A percentile compares a stretch with the other conserved stretches of the same genome.
phyloP scores from a whole-genome alignment of 2,797 vertebrate genomes.

The Falco berigora region DNA sequence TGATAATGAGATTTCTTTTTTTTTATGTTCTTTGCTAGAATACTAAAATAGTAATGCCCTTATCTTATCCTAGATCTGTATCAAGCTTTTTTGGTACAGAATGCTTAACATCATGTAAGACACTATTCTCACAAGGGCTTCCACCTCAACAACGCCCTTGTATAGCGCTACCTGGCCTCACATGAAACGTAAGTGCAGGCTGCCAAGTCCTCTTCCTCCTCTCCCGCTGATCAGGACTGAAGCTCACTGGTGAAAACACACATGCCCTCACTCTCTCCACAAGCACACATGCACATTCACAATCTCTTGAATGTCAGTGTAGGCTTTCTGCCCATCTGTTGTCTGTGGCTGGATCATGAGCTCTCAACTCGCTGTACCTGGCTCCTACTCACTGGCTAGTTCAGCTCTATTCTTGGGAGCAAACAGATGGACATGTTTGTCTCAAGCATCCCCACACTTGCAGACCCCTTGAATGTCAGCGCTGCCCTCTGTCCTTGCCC shows the following conservation, averaged over 20 bases:
- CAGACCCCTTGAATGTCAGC: not conserved
- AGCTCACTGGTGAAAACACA: not conserved
- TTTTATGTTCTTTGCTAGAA: not conserved
- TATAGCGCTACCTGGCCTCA: not conserved
- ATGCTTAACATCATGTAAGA: not conserved
- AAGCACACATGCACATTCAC: rapidly evolving
- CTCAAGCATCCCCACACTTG: not conserved
- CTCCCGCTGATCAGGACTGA: not conserved
- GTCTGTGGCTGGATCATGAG: not conserved
- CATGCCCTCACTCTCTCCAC: not conserved
- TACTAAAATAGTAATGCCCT: not conserved
- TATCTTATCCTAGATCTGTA: not conserved
- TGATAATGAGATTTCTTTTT: not conserved
- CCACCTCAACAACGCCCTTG: not conserved
- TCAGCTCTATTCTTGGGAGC: not conserved
- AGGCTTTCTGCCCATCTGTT: not conserved
- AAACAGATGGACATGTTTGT: rapidly evolving
- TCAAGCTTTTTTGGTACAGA: not conserved
- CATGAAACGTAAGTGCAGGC: not conserved
- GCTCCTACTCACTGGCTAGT: not conserved
- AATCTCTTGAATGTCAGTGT: not conserved
- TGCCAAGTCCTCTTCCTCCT: not conserved
- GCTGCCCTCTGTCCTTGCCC: not conserved
- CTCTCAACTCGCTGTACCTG: not conserved
- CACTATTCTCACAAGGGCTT: not conserved